phyloP scores from a whole-genome alignment of 1,140 invertebrate genomes.

The Drosophila azteca region DNA sequence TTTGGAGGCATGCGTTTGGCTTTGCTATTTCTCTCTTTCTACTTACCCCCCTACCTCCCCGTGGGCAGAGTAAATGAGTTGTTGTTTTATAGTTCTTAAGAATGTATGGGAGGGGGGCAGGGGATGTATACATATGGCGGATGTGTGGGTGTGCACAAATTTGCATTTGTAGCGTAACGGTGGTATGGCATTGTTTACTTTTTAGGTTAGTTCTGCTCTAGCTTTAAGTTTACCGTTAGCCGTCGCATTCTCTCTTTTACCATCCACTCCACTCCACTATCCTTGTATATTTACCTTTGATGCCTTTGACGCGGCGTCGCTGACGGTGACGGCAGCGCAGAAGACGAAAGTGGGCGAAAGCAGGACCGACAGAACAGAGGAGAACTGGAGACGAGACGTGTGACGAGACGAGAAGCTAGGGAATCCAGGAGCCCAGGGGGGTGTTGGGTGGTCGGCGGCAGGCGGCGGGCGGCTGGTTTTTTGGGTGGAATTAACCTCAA shows the following conservation, averaged over 20 bases:
- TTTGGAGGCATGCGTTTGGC: constrained; percentile 38
- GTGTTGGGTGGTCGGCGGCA: not conserved
- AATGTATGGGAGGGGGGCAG: constrained; percentile 11
- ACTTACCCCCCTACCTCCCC: not conserved
- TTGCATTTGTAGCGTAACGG: constrained; percentile 74
- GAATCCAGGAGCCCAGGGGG: constrained; percentile 1
- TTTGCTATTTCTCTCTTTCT: constrained; percentile 22
- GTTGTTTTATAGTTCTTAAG: constrained; percentile 68
- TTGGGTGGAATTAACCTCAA: constrained; percentile 69
- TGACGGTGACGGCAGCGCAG: constrained; percentile 33
- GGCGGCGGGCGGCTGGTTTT: constrained; percentile 12
- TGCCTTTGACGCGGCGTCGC: constrained; percentile 54
- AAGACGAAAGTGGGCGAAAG: constrained; percentile 2
- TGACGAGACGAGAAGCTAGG: not conserved
- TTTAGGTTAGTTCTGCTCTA: constrained; percentile 63
- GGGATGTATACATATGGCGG: constrained; percentile 24
- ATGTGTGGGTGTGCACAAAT: constrained; percentile 53
- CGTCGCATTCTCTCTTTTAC: constrained; percentile 11
- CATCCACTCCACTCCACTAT: constrained; percentile 16
- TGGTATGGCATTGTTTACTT: constrained; percentile 71
- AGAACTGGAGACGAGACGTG: constrained; percentile 23
- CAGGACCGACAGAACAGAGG: constrained; percentile 9
- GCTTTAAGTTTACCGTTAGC: too few species aligned
- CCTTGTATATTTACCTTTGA: constrained; percentile 70
- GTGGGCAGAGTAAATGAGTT: constrained; percentile 72